These are phyloP conservation scores for Diarsia dahlii DNA, from an alignment of 2,888 invertebrate species.

Conservation along the genomic window DNA sequence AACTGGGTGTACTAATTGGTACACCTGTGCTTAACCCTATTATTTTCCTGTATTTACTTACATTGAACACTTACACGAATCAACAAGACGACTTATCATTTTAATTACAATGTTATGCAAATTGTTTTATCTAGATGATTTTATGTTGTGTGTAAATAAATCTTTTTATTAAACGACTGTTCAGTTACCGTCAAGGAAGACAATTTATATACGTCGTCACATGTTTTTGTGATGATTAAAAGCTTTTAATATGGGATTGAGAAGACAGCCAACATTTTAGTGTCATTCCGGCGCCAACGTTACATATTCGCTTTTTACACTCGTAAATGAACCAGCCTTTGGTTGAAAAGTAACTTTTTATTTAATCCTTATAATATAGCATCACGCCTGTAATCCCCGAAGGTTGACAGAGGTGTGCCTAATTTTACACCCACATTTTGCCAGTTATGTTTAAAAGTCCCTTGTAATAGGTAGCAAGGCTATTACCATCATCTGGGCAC, in stretches of 20 bases:
- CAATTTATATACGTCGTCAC: conserved; percentile 76
- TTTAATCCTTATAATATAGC: not conserved
- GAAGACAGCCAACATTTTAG: conserved; percentile 59
- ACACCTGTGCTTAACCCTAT: not conserved
- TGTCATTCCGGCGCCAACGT: conserved; percentile 58
- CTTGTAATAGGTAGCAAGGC: too few relatives aligned
- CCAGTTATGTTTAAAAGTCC: too few relatives aligned
- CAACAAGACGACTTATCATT: conserved; percentile 27
- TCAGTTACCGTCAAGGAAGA: conserved; percentile 76
- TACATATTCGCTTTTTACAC: conserved; percentile 58
- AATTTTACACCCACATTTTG: too few relatives aligned
- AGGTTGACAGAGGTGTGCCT: too few relatives aligned
- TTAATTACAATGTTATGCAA: conserved; percentile 48
- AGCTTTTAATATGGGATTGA: conserved; percentile 60
- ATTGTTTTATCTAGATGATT: conserved; percentile 33
- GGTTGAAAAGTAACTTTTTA: conserved; percentile 4
- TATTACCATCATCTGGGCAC: too few relatives aligned
- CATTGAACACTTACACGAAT: conserved; percentile 29
- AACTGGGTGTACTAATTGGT: too few relatives aligned
- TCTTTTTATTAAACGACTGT: conserved; percentile 72
- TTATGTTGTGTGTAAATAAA: conserved; percentile 66
- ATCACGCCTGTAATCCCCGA: too few relatives aligned
- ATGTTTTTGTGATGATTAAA: conserved; percentile 72
- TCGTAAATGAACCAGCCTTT: conserved; percentile 60
- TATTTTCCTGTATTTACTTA: conserved; percentile 56